Percentiles rank a stretch among this genome's conserved stretches.
phyloP scores from a whole-genome alignment of 2,113 vertebrate species.

The Brachypodius melanocephalos region DNA sequence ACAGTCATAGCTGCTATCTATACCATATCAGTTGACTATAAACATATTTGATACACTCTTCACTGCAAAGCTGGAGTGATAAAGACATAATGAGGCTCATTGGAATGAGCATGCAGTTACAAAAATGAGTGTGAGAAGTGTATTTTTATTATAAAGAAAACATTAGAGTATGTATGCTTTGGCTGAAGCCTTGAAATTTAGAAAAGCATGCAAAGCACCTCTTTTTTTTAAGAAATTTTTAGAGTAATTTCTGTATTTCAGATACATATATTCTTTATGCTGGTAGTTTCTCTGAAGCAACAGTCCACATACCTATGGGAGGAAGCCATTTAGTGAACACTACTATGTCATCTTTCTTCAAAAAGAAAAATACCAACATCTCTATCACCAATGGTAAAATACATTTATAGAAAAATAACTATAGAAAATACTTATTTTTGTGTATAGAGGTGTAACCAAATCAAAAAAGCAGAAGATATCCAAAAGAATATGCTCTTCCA shows the following conservation, averaged over 20 bases:
- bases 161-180: background rate
- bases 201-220: background rate
- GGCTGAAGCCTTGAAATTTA: background rate
- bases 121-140: background rate
- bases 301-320: background rate
- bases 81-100: background rate
- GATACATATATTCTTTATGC: background rate
- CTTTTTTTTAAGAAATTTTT: background rate
- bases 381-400: conserved; percentile 24
- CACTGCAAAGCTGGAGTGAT: background rate
- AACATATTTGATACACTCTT: background rate
- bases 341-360: background rate
- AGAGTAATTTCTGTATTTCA: background rate
- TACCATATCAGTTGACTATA: background rate
- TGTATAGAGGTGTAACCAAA: background rate
- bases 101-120: background rate
- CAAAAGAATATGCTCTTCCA: conserved; percentile 14
- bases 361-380: background rate
- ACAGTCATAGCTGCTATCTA: background rate
- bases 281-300: background rate
- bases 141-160: background rate
- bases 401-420: background rate
- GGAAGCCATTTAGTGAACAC: background rate
- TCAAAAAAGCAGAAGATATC: background rate
- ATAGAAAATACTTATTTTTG: background rate